Conservation (phyloP, 2,113 vertebrate genomes). For the Erpornis zantholeuca region DNA sequence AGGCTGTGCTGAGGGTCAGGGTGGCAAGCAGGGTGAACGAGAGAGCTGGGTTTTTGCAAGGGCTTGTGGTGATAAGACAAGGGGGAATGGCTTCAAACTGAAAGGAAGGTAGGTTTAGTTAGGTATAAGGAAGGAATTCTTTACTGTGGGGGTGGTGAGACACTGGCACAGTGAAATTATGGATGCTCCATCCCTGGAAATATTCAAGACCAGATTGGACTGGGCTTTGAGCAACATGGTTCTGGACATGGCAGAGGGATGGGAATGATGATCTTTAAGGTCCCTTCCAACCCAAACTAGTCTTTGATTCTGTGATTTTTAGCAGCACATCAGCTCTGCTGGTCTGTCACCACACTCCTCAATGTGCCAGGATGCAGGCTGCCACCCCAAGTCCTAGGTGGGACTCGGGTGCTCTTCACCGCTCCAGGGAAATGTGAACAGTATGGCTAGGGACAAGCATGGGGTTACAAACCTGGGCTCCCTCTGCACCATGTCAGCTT, state of each 20-base stretch:
- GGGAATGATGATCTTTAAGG: background rate
- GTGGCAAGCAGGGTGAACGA: accelerated
- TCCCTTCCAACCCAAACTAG: background rate
- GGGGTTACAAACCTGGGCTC: background rate
- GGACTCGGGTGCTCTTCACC: background rate
- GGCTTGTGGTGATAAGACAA: background rate
- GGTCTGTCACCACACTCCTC: background rate
- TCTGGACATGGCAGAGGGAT: background rate
- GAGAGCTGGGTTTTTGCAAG: background rate
- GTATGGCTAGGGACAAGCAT: background rate
- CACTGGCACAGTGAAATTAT: background rate
- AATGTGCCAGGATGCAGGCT: background rate
- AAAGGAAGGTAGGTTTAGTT: background rate
- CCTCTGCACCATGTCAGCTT: background rate
- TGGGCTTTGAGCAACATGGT: background rate
- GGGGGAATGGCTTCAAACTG: background rate
- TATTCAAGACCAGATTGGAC: background rate
- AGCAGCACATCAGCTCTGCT: background rate
- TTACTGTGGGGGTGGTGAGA: background rate
- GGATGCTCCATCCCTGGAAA: too few relatives aligned
- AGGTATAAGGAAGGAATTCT: background rate
- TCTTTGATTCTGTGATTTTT: background rate
- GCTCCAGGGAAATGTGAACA: background rate
- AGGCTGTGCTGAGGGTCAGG: background rate
- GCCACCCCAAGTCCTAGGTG: background rate